Evolutionary conservation across 53 echinoderm and acorn worm genomes (phyloP).

Genomic region (Paracentrotus lividus): DNA sequence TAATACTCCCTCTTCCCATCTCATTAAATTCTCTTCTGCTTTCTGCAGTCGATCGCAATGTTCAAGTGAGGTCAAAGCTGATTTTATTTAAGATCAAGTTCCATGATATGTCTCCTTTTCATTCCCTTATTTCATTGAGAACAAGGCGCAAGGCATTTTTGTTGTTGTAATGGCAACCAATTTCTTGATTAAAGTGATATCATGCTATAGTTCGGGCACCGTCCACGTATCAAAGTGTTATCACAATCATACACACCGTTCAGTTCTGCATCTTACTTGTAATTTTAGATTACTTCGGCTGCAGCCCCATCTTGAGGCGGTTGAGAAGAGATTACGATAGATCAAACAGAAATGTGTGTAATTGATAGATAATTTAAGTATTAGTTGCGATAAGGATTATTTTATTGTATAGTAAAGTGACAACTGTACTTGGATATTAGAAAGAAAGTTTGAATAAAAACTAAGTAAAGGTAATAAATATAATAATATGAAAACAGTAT

Average conservation of each 20-base stretch:
- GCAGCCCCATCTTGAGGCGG: neutral
- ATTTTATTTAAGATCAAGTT: conserved; percentile 41
- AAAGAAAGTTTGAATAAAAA: neutral
- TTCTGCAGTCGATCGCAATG: neutral
- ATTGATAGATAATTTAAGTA: neutral
- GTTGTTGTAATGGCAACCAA: conserved; percentile 30
- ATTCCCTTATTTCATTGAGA: conserved; percentile 28
- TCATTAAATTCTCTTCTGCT: conserved; percentile 38
- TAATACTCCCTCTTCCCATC: neutral
- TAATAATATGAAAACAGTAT: neutral
- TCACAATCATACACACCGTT: neutral
- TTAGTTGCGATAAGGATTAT: neutral
- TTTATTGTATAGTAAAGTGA: neutral
- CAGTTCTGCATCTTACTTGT: neutral
- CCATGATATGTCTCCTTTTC: neutral
- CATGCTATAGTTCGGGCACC: neutral
- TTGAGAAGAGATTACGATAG: neutral
- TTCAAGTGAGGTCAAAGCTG: conserved; percentile 31
- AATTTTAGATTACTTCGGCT: neutral
- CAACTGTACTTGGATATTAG: too few species aligned
- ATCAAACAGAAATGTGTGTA: neutral
- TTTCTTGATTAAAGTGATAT: conserved; percentile 31
- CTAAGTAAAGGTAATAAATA: neutral
- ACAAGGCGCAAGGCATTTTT: neutral
- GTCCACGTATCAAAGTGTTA: neutral